These are phyloP conservation scores for Seriola aureovittata DNA, from an alignment of 2,113 vertebrate genomes.

Conservation along the genomic window DNA sequence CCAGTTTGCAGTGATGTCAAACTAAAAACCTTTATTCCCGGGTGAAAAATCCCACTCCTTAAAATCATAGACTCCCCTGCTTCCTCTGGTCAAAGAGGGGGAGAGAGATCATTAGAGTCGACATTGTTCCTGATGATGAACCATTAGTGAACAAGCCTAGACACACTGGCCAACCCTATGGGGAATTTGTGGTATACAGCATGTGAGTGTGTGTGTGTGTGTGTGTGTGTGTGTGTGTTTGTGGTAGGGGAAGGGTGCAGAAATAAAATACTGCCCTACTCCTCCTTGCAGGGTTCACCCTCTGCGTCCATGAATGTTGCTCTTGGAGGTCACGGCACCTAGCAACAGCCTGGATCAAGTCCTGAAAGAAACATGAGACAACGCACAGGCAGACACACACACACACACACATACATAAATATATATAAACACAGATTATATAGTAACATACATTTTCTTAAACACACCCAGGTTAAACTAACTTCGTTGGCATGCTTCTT, in stretches of 20 bases:
- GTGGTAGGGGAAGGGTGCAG: constrained; percentile 45
- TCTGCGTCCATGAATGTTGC: constrained; percentile 68
- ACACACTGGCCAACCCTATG: constrained; percentile 21
- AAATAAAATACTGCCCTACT: constrained; percentile 69
- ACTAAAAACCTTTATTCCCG: constrained; percentile 7
- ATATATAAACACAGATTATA: constrained; percentile 36
- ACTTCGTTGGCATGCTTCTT: neutral
- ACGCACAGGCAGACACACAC: constrained; percentile 21
- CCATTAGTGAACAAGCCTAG: constrained; percentile 39
- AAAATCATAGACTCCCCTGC: constrained; percentile 5
- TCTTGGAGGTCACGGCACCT: constrained; percentile 75
- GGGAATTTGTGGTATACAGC: constrained; percentile 57
- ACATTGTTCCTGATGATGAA: constrained; percentile 49
- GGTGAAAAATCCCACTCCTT: neutral
- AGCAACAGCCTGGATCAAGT: constrained; percentile 74
- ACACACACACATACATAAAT: neutral
- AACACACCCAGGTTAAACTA: constrained; percentile 18
- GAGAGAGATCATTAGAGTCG: constrained; percentile 26
- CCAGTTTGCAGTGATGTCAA: constrained; percentile 19
- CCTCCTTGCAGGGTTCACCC: constrained; percentile 65
- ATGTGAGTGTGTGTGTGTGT: constrained; percentile 30
- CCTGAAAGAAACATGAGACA: constrained; percentile 70
- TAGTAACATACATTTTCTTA: constrained; percentile 36
- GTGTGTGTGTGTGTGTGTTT: constrained; percentile 47
- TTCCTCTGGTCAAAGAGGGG: neutral